phyloP scores from a whole-genome alignment of 2,797 vertebrate genomes.

The Sus cebifrons region DNA sequence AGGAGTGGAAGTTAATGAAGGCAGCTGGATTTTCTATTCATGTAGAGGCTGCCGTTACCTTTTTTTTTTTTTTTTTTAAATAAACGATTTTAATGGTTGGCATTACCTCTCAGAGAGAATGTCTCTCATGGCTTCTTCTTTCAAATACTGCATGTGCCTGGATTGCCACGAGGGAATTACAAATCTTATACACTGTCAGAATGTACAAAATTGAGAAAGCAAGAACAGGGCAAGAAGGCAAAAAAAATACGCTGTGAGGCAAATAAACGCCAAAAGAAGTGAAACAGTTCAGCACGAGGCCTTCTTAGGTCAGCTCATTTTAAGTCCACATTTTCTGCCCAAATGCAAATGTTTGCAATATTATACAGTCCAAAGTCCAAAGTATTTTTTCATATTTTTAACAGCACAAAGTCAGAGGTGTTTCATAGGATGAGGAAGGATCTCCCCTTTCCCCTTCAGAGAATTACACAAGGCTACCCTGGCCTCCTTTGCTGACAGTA shows the following conservation, averaged over 20 bases:
- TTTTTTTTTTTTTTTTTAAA: background rate
- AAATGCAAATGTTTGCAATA: constrained; percentile 74
- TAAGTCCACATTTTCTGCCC: constrained; percentile 67
- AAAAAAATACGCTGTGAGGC: constrained; percentile 55
- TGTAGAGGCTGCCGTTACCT: background rate
- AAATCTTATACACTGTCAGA: constrained; percentile 76
- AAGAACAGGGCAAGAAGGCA: constrained; percentile 31
- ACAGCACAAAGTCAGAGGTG: constrained; percentile 50
- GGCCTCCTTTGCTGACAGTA: constrained; percentile 44
- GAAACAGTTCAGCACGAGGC: constrained; percentile 11
- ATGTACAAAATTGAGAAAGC: constrained; percentile 75
- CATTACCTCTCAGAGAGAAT: constrained; percentile 44
- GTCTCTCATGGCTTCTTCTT: constrained; percentile 9
- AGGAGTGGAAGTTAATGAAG: constrained; percentile 75
- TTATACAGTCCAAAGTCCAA: constrained; percentile 66
- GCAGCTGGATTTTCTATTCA: constrained; percentile 35
- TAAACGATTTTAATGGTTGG: constrained; percentile 60
- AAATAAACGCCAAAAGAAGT: constrained; percentile 35
- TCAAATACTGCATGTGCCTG: constrained; percentile 34
- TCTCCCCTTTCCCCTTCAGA: constrained; percentile 31
- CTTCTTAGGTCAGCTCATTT: constrained; percentile 75
- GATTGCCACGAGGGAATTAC: constrained; percentile 19
- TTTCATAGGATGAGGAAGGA: constrained; percentile 65
- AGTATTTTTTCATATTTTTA: constrained; percentile 69
- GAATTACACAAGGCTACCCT: constrained; percentile 10